Evolutionary conservation across 2,888 invertebrate genomes (phyloP).

Genomic region (Heteromurus nitidus): DNA sequence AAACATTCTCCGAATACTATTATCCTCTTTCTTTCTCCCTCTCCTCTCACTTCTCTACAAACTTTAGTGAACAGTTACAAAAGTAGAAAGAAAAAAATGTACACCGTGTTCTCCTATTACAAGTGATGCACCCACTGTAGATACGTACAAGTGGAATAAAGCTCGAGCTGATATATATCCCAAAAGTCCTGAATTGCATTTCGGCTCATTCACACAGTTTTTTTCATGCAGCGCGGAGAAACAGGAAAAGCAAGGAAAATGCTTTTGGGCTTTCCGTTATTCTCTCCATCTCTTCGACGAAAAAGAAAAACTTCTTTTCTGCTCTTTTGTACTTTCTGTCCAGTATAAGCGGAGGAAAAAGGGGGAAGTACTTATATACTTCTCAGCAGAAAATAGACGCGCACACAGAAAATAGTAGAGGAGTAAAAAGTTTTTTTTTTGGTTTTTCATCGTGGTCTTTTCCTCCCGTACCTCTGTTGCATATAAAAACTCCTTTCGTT

Average conservation of each 20-base stretch:
- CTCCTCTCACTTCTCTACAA: background rate
- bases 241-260: constrained; percentile 20
- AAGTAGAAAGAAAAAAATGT: background rate
- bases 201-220: constrained; percentile 36
- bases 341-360: background rate
- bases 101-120: too few relatives aligned
- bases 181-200: constrained; percentile 17
- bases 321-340: background rate
- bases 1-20: background rate
- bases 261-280: constrained; percentile 14
- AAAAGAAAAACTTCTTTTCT: background rate
- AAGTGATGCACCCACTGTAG: background rate
- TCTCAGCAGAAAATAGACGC: background rate
- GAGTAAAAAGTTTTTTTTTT: background rate
- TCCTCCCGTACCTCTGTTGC: constrained; percentile 6
- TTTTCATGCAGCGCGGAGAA: constrained; percentile 16
- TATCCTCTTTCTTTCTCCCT: background rate
- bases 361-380: background rate
- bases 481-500: background rate
- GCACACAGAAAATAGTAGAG: background rate
- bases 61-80: background rate
- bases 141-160: background rate
- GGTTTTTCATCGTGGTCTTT: constrained; percentile 14
- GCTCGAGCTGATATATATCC: constrained; percentile 6
- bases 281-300: background rate